A percentile compares a stretch with the other conserved stretches of the same genome.
Evolutionary conservation across 2,888 invertebrate genomes (phyloP).

Genomic region (Microctonus brassicae): DNA sequence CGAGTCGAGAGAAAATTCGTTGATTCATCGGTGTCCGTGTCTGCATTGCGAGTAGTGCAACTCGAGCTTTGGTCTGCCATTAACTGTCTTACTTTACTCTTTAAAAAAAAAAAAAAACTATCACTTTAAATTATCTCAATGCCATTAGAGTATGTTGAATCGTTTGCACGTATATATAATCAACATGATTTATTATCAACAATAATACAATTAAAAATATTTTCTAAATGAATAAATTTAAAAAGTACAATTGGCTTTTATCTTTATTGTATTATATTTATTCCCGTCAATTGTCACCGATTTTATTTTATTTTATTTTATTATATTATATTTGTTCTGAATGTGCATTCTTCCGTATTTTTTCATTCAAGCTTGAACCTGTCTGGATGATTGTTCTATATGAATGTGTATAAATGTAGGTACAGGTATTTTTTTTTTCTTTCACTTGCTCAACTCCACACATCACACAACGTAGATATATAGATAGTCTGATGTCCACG

Average conservation of each 20-base stretch:
- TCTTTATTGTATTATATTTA: background rate
- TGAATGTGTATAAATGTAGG: background rate
- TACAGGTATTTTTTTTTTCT: no score
- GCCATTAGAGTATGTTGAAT: background rate
- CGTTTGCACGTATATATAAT: background rate
- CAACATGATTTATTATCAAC: background rate
- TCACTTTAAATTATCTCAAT: background rate
- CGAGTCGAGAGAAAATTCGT: conserved; percentile 55
- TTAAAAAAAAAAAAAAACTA: no score
- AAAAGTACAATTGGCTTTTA: background rate
- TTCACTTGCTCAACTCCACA: background rate
- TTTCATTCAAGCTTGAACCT: background rate
- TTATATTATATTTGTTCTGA: no score
- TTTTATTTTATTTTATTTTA: background rate
- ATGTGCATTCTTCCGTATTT: background rate
- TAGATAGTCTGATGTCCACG: conserved; percentile 9
- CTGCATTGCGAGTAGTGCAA: conserved; percentile 31
- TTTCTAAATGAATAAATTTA: background rate
- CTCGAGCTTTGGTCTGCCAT: conserved; percentile 29
- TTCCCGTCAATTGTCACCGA: background rate
- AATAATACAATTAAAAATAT: no score
- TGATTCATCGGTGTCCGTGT: conserved; percentile 60
- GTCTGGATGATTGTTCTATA: conserved; percentile 6
- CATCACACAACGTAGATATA: no score
- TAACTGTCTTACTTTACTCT: conserved; percentile 22